A percentile compares a stretch with the other conserved stretches of the same genome.
These are phyloP conservation scores for Abscondita cerata DNA, from an alignment of 2,888 invertebrate genomes.

Conservation along the genomic window DNA sequence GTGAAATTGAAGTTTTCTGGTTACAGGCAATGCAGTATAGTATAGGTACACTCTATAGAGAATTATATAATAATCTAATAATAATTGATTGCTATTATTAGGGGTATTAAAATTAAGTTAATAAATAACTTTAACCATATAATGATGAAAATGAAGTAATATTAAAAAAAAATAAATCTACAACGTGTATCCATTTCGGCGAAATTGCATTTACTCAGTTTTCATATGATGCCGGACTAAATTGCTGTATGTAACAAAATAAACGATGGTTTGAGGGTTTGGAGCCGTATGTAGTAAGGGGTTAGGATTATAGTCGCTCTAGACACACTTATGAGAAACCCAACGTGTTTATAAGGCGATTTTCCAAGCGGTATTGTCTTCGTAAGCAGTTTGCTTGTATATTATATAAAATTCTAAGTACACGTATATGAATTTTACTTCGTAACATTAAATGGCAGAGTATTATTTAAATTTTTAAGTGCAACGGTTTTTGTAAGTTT, in stretches of 20 bases:
- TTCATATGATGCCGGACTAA: constrained; percentile 39
- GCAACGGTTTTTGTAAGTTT: no score
- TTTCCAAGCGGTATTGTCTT: constrained; percentile 32
- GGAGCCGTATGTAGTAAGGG: constrained; percentile 29
- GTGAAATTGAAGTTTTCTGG: constrained; percentile 29
- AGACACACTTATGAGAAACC: constrained; percentile 32
- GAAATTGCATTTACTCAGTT: constrained; percentile 41
- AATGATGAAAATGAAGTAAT: no score
- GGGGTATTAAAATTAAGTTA: no score
- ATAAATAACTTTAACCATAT: background rate
- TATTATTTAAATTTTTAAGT: no score
- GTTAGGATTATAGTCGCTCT: constrained; percentile 33
- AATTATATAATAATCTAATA: constrained; percentile 11
- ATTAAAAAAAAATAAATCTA: background rate
- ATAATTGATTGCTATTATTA: constrained; percentile 13
- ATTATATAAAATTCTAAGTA: constrained; percentile 24
- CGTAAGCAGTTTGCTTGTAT: constrained; percentile 29
- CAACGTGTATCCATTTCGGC: constrained; percentile 37
- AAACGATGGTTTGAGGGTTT: constrained; percentile 24
- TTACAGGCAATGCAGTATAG: constrained; percentile 33
- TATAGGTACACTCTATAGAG: constrained; percentile 23
- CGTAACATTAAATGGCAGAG: background rate
- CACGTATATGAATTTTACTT: constrained; percentile 22
- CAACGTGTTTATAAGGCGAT: constrained; percentile 39
- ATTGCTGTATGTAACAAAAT: constrained; percentile 37